These are phyloP conservation scores for Tachypleus tridentatus DNA, from an alignment of 1,140 invertebrate species.

Conservation along the genomic window DNA sequence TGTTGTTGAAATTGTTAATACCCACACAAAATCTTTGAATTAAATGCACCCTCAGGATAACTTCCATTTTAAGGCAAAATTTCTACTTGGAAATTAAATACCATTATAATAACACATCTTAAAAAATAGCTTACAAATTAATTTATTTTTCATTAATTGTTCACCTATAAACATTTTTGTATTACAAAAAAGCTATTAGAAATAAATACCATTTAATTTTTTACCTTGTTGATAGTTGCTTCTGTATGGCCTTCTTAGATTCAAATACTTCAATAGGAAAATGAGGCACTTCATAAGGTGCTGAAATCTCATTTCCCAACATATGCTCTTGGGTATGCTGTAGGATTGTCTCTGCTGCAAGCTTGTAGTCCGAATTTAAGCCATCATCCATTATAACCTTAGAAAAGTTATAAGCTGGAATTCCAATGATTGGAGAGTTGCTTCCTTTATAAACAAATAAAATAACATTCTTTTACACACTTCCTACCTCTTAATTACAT, in stretches of 20 bases:
- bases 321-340: constrained; percentile 14
- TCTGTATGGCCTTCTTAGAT: constrained; percentile 75
- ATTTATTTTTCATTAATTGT: constrained; percentile 7
- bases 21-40: too few species aligned
- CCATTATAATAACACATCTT: background rate
- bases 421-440: too few species aligned
- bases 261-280: constrained; percentile 96
- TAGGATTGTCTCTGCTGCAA: constrained; percentile 9
- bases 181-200: constrained; percentile 22
- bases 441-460: too few species aligned
- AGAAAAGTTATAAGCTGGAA: too few species aligned
- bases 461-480: too few species aligned
- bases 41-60: too few species aligned
- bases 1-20: too few species aligned
- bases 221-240: constrained; percentile 80
- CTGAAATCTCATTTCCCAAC: constrained; percentile 65
- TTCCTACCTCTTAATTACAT: too few species aligned
- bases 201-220: constrained; percentile 21
- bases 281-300: constrained; percentile 88
- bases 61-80: background rate
- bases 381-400: background rate
- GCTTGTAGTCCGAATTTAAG: constrained; percentile 1
- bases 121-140: constrained; percentile 10
- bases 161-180: constrained; percentile 3
- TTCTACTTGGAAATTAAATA: background rate